Evolutionary conservation across 1,140 invertebrate species (phyloP).

Genomic region (Rhagoletis pomonella): DNA sequence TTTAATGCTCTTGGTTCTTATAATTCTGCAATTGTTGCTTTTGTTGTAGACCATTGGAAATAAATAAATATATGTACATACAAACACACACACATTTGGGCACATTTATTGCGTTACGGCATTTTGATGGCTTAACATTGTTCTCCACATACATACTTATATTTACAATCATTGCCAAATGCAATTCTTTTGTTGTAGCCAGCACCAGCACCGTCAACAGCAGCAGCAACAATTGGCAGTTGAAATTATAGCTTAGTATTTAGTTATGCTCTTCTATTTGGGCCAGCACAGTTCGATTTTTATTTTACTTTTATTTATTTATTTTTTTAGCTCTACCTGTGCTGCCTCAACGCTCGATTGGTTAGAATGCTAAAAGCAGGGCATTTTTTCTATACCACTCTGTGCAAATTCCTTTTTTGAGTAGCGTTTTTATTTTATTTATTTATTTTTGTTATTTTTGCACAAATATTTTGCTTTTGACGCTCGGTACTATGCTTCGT

Average conservation of each 20-base stretch:
- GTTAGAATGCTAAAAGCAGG: conserved; percentile 1
- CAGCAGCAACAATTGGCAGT: background rate
- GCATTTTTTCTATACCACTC: background rate
- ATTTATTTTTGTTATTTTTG: background rate
- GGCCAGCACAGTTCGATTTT: background rate
- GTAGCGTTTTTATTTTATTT: background rate
- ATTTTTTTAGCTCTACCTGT: background rate
- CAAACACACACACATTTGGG: background rate
- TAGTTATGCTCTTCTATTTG: background rate
- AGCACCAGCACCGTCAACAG: too few relatives aligned
- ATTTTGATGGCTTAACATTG: background rate
- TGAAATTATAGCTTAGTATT: background rate
- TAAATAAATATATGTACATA: too few relatives aligned
- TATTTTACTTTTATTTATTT: background rate
- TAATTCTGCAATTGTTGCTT: background rate
- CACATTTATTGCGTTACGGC: background rate
- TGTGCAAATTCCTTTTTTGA: background rate
- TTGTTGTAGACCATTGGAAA: background rate
- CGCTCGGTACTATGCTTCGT: background rate
- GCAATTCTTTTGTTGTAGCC: background rate
- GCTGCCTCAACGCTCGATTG: background rate
- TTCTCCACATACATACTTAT: background rate
- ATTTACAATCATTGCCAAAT: background rate
- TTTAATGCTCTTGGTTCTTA: too few relatives aligned
- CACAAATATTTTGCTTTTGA: too few relatives aligned